Evolutionary conservation across 1,140 invertebrate species (phyloP).

Genomic region (Neodiprion virginianus): DNA sequence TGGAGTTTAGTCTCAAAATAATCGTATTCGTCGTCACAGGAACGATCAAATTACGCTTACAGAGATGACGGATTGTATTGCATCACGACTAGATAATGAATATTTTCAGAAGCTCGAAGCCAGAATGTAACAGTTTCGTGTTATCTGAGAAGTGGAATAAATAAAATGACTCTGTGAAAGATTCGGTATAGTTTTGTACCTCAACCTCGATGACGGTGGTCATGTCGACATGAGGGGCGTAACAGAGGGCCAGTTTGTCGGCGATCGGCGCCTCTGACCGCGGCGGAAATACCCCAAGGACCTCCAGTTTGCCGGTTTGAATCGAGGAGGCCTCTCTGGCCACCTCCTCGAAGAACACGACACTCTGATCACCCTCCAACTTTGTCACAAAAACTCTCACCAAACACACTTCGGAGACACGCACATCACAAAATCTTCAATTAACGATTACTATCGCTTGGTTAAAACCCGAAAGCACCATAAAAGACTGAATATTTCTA

Average conservation of each 20-base stretch:
- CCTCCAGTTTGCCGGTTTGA: constrained; percentile 53
- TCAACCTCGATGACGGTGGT: constrained; percentile 60
- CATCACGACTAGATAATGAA: too few relatives aligned
- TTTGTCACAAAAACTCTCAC: constrained; percentile 25
- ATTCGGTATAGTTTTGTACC: constrained; percentile 34
- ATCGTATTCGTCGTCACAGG: too few relatives aligned
- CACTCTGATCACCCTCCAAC: constrained; percentile 31
- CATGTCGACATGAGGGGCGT: constrained; percentile 61
- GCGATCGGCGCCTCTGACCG: constrained; percentile 58
- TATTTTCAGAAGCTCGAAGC: too few relatives aligned
- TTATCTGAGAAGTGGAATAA: too few relatives aligned
- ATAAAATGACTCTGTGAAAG: too few relatives aligned
- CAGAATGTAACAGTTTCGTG: too few relatives aligned
- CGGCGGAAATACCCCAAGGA: constrained; percentile 60
- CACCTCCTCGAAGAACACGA: constrained; percentile 27
- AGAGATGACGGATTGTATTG: too few relatives aligned
- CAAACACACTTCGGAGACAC: constrained; percentile 15
- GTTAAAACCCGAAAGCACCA: too few relatives aligned
- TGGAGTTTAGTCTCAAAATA: too few relatives aligned
- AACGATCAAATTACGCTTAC: too few relatives aligned
- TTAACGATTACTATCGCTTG: too few relatives aligned
- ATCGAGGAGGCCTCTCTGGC: constrained; percentile 21
- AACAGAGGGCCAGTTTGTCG: constrained; percentile 61
- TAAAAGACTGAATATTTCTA: too few relatives aligned
- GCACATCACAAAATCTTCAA: not conserved